Conservation (phyloP, 2,888 invertebrate genomes). For the Apodemia mormo region DNA sequence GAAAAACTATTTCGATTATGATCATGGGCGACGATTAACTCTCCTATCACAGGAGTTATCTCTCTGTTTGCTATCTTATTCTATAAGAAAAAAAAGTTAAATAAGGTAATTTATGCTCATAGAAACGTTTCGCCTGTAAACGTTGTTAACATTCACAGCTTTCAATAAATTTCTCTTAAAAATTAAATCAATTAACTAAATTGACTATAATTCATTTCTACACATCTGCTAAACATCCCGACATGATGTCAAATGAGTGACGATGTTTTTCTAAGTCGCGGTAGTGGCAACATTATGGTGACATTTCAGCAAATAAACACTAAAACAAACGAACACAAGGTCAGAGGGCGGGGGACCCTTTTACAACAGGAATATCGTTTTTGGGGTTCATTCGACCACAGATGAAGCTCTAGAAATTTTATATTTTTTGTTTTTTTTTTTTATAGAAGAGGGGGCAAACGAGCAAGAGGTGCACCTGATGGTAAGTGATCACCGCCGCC, state of each 20-base stretch:
- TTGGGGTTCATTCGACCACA: neutral
- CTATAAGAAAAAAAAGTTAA: too few relatives aligned
- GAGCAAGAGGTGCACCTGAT: too few relatives aligned
- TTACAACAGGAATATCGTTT: neutral
- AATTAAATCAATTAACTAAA: constrained; percentile 1
- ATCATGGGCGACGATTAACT: too few relatives aligned
- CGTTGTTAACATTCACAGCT: neutral
- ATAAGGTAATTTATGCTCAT: neutral
- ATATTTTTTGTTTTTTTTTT: too few relatives aligned
- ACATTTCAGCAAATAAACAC: constrained; percentile 63
- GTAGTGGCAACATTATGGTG: constrained; percentile 47
- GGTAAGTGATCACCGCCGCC: too few relatives aligned
- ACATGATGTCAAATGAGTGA: constrained; percentile 14
- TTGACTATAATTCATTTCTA: constrained; percentile 18
- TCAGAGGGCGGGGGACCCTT: constrained; percentile 45
- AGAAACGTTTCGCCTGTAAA: neutral
- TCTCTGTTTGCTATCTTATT: too few relatives aligned
- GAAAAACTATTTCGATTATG: too few relatives aligned
- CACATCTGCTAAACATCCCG: constrained; percentile 24
- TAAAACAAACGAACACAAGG: constrained; percentile 56
- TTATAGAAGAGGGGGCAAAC: too few relatives aligned
- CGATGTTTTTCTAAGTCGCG: constrained; percentile 10
- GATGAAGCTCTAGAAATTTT: too few relatives aligned
- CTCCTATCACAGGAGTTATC: too few relatives aligned
- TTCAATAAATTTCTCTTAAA: neutral